Percentiles rank a stretch among this genome's conserved stretches.
phyloP scores from a whole-genome alignment of 2,888 invertebrate species.

The Pseudolycoriella hygida region DNA sequence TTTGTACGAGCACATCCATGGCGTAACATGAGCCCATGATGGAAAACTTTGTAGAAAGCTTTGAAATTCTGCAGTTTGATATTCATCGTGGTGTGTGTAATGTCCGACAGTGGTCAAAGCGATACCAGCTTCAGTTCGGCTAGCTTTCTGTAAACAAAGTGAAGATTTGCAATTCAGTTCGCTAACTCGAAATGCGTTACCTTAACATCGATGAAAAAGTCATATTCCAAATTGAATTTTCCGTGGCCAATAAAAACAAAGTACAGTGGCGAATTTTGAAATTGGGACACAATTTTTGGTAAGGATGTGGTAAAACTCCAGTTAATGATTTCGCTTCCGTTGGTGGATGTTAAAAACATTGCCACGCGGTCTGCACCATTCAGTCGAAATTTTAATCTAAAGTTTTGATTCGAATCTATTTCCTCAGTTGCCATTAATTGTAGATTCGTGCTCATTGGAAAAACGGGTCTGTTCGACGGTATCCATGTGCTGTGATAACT shows the following conservation, averaged over 20 bases:
- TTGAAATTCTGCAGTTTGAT: constrained; percentile 28
- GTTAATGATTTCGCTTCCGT: constrained; percentile 5
- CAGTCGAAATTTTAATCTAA: no score
- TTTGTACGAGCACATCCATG: constrained; percentile 32
- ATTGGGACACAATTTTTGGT: constrained; percentile 13
- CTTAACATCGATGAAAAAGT: constrained; percentile 21
- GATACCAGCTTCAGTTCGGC: constrained; percentile 12
- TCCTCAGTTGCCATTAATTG: neutral
- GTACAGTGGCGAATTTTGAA: constrained; percentile 17
- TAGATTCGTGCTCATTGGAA: neutral
- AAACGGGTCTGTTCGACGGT: neutral
- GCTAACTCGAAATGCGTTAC: constrained; percentile 10
- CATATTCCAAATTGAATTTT: constrained; percentile 12
- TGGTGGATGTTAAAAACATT: neutral
- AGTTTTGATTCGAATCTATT: neutral
- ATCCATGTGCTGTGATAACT: neutral
- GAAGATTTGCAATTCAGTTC: no score
- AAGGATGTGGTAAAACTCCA: constrained; percentile 13
- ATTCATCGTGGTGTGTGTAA: constrained; percentile 29
- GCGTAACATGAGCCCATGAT: constrained; percentile 32
- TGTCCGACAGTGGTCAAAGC: constrained; percentile 31
- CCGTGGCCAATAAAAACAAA: constrained; percentile 16
- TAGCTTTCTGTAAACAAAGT: constrained; percentile 8
- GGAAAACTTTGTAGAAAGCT: constrained; percentile 32
- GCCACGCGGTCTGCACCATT: no score